phyloP scores from a whole-genome alignment of 2,888 invertebrate genomes.

The Capitulum mitella region DNA sequence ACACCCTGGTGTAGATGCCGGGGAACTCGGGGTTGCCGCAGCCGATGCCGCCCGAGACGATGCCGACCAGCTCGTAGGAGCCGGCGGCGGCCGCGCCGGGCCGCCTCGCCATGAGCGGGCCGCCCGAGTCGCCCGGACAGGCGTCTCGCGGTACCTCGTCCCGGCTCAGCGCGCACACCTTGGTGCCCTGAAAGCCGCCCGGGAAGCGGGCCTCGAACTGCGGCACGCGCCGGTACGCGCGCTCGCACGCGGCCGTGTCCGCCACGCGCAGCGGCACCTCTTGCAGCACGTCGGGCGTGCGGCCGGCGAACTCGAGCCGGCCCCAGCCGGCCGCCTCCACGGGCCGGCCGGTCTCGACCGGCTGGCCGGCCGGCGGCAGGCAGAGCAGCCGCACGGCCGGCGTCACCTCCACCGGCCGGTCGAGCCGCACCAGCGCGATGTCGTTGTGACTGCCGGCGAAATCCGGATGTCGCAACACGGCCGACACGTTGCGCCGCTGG shows the following conservation, averaged over 20 bases:
- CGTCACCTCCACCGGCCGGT: slow-evolving; percentile 69
- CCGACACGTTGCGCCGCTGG: background rate
- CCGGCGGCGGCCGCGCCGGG: background rate
- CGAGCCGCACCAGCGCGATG: slow-evolving; percentile 74
- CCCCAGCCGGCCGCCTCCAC: slow-evolving; percentile 23
- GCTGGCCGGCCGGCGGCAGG: slow-evolving; percentile 73
- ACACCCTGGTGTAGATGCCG: slow-evolving; percentile 18
- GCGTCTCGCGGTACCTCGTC: background rate
- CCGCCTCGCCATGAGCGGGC: background rate
- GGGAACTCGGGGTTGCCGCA: background rate
- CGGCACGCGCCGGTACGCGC: background rate
- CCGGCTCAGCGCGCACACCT: background rate
- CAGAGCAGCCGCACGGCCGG: slow-evolving; percentile 85
- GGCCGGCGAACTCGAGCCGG: slow-evolving; percentile 1
- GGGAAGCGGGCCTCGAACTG: background rate
- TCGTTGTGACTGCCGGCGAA: slow-evolving; percentile 49
- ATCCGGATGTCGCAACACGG: background rate
- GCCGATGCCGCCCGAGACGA: background rate
- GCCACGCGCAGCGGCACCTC: slow-evolving; percentile 1
- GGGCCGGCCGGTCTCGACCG: slow-evolving; percentile 50
- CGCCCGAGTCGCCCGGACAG: slow-evolving; percentile 5
- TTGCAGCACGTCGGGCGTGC: background rate
- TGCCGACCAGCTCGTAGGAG: background rate
- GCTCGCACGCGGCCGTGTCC: background rate
- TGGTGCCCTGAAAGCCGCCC: background rate